Conservation (phyloP, 2,888 invertebrate species). For the Agrotis clavis region DNA sequence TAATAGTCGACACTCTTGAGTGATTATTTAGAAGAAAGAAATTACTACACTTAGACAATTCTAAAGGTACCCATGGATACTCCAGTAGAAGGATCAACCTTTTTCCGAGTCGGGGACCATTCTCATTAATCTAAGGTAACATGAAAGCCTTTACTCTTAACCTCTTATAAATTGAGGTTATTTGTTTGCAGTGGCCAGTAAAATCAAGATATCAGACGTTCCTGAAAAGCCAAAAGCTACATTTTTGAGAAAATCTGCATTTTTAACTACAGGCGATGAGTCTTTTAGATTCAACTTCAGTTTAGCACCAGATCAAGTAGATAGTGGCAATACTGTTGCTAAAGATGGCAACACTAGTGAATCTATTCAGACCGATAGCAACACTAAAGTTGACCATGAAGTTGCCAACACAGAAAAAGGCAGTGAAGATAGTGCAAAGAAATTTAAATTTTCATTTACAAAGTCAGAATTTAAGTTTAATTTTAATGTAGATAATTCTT, state of each 20-base stretch:
- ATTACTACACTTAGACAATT: conserved; percentile 17
- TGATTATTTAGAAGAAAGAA: conserved; percentile 16
- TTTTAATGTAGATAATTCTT: conserved; percentile 86
- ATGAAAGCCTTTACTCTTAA: conserved; percentile 48
- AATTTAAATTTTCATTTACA: conserved; percentile 85
- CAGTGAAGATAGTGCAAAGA: conserved; percentile 67
- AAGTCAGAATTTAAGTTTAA: conserved; percentile 93
- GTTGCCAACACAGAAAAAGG: conserved; percentile 60
- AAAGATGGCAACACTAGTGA: conserved; percentile 49
- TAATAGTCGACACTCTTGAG: conserved; percentile 22
- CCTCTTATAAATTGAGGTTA: conserved; percentile 59
- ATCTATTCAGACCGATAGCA: conserved; percentile 48
- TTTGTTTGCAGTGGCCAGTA: conserved; percentile 88
- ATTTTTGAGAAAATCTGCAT: conserved; percentile 93
- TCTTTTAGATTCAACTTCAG: conserved; percentile 91
- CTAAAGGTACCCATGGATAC: conserved; percentile 35
- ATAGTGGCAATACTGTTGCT: conserved; percentile 63
- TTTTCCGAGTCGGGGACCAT: conserved; percentile 10
- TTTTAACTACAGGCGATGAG: conserved; percentile 87
- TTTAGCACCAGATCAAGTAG: conserved; percentile 74
- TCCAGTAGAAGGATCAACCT: conserved; percentile 34
- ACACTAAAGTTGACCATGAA: conserved; percentile 52
- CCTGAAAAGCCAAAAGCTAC: conserved; percentile 91
- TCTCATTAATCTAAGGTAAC: conserved; percentile 27
- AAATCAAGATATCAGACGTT: conserved; percentile 90